phyloP scores from a whole-genome alignment of 2,888 invertebrate genomes.

The Catocala nupta region DNA sequence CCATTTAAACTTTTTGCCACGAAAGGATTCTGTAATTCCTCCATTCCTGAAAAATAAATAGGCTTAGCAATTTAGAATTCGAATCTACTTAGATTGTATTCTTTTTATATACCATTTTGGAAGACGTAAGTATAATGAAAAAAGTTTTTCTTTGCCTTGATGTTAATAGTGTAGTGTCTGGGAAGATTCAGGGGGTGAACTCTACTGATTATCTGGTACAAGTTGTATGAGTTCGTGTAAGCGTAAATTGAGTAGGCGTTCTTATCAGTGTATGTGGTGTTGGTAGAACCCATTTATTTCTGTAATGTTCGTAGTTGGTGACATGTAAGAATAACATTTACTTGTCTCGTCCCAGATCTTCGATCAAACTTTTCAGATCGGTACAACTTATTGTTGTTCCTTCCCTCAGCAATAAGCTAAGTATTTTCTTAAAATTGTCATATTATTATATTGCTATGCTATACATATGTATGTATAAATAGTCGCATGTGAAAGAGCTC shows the following conservation, averaged over 20 bases:
- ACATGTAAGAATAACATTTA: too few relatives aligned
- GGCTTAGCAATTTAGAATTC: conserved; percentile 64
- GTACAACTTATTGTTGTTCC: too few relatives aligned
- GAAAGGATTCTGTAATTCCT: conserved; percentile 77
- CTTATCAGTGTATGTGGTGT: background rate
- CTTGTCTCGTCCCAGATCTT: too few relatives aligned
- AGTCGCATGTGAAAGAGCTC: too few relatives aligned
- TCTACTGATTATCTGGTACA: conserved; percentile 32
- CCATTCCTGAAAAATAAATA: conserved; percentile 71
- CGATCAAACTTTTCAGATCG: too few relatives aligned
- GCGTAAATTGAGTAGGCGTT: background rate
- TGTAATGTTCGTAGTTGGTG: too few relatives aligned
- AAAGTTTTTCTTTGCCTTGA: conserved; percentile 41
- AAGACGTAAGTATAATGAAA: conserved; percentile 50
- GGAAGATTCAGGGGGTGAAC: conserved; percentile 18
- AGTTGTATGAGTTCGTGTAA: conserved; percentile 16
- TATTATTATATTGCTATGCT: too few relatives aligned
- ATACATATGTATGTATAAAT: too few relatives aligned
- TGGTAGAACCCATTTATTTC: too few relatives aligned
- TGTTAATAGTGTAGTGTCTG: conserved; percentile 40
- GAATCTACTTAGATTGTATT: conserved; percentile 50
- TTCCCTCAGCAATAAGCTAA: too few relatives aligned
- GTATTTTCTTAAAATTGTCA: too few relatives aligned
- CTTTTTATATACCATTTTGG: conserved; percentile 44
- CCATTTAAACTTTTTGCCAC: conserved; percentile 81